Evolutionary conservation across 2,797 vertebrate genomes (phyloP), one percentile per base, ranked within the genome.

Genomic region (Molossus molossus): DNA sequence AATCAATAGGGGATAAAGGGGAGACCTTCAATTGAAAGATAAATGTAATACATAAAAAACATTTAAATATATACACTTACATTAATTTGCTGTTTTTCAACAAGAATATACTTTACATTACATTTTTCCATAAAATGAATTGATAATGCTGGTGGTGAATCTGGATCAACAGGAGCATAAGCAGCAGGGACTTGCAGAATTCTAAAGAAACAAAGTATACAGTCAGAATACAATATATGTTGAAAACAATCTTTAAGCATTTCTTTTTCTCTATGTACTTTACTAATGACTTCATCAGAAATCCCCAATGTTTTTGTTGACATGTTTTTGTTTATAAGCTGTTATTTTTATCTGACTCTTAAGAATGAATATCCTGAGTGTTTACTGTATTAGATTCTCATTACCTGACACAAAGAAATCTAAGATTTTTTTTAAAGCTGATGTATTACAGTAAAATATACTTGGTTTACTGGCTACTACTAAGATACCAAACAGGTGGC

Each of bases 141-240:
- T 12, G 98, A 99, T 81, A 99, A 96, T 4, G 96, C 76, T 69
- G 99, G 98, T 53, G 99, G 98, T 86, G 98, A 98, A 79, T 99
- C 99, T 83, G 99, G 99, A 97, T 99, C 99, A 97, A 99, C 29
- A 9, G 99, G 99, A 27, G 98, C 98, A 97, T 99, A 99, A 0
- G 99, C 99, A 97, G 99, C 99, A 67, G 99, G 98, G 65, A 99
- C 97, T 94, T 99, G 99, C 72, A 99, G 99, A 97, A 99, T 99
- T 94, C 99, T 99, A 97, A 92, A 20, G 93, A 97, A 96, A 94
- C 2, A 97, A 96, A 91, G 60, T 3, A 20, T 55, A 97, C 12
- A 29, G 33, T 87, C 65, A 96, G 82, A 12, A 45, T 0, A 96
- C 21, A 73, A 64, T 37, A 83, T 11, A 87, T 0, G 7, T 9